These are phyloP conservation scores for Saccostrea glomerata DNA, from an alignment of 1,140 invertebrate genomes.

Conservation along the genomic window DNA sequence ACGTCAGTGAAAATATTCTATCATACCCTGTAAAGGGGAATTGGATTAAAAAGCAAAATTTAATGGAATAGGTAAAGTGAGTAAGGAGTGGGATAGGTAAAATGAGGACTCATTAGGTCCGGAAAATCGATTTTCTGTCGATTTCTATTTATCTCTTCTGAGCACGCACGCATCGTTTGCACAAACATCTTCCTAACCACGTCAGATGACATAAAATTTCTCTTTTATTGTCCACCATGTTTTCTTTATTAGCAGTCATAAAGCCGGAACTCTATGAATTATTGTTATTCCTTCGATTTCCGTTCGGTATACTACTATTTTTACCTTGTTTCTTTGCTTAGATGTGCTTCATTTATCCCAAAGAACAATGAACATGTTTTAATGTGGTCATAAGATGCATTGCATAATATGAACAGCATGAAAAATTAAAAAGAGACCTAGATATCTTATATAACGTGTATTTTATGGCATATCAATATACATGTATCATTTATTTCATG, in stretches of 20 bases:
- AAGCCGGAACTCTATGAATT: slow-evolving; percentile 1
- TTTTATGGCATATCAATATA: not conserved
- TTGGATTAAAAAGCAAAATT: not conserved
- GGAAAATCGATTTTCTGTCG: not conserved
- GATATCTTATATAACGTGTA: not conserved
- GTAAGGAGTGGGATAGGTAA: not conserved
- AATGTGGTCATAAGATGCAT: not conserved
- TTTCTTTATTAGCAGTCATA: slow-evolving; percentile 8
- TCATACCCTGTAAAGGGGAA: not conserved
- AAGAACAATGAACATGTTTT: not conserved
- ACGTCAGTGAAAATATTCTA: not conserved
- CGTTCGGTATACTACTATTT: not conserved
- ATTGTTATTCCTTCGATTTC: slow-evolving; percentile 36
- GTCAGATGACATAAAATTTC: not conserved
- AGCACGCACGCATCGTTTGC: not conserved
- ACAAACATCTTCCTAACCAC: not conserved
- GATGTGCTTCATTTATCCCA: not conserved
- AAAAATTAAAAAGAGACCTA: not conserved
- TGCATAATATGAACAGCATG: not conserved
- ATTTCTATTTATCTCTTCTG: not conserved
- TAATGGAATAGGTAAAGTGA: not conserved
- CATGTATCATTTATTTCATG: not conserved
- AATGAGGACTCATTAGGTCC: not conserved
- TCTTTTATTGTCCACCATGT: not conserved
- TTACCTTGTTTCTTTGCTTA: not conserved